Conservation (phyloP, 2,797 vertebrate species). For the Myiotriccus ornatus region DNA sequence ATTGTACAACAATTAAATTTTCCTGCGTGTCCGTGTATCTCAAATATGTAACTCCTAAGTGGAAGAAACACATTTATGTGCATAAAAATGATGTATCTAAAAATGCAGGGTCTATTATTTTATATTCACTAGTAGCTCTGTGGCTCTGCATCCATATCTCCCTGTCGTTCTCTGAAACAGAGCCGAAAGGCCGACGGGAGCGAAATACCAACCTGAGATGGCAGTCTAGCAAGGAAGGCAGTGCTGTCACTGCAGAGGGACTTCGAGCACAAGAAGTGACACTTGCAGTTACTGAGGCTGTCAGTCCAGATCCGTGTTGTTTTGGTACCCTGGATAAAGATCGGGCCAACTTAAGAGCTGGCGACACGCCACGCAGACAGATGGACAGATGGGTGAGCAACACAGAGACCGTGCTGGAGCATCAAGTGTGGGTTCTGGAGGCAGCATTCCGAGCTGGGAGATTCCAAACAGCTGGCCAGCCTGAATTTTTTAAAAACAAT, state of each 20-base stretch:
- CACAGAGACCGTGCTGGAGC: neutral
- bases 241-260: neutral
- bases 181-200: neutral
- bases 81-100: neutral
- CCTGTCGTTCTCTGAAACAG: neutral
- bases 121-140: neutral
- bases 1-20: neutral
- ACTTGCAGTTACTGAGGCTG: conserved; percentile 2
- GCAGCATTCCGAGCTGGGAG: neutral
- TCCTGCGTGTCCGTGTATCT: neutral
- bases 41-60: neutral
- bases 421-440: neutral
- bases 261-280: neutral
- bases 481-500: conserved; percentile 4
- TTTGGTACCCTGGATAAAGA: neutral
- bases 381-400: neutral
- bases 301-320: neutral
- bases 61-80: neutral
- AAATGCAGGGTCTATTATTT: neutral
- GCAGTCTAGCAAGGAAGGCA: neutral
- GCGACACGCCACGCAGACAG: neutral
- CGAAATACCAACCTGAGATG: neutral
- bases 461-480: conserved; percentile 17
- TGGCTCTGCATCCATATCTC: neutral
- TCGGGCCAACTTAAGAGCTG: neutral